These are phyloP conservation scores for Tympanuchus pallidicinctus DNA, from an alignment of 2,113 vertebrate species.

Conservation along the genomic window DNA sequence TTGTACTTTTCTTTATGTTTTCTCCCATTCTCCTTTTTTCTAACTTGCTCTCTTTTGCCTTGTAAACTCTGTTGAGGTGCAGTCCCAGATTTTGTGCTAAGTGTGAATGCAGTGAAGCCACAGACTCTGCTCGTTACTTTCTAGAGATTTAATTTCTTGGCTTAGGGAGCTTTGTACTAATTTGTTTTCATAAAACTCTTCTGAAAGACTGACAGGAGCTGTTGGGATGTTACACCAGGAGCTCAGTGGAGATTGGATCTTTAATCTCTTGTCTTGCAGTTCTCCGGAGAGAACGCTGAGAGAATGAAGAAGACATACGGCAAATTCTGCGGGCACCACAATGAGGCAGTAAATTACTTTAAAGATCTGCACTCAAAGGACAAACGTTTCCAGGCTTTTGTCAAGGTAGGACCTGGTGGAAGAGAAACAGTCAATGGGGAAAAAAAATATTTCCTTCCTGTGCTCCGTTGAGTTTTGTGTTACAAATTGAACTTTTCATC, in stretches of 20 bases:
- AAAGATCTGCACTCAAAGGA: conserved; percentile 93
- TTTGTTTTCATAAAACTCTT: not conserved
- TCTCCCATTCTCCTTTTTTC: not conserved
- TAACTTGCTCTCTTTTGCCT: not conserved
- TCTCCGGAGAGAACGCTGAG: conserved; percentile 89
- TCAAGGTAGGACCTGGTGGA: conserved; percentile 83
- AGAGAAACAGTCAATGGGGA: accelerated
- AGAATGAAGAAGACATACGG: conserved; percentile 92
- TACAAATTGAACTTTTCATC: not conserved
- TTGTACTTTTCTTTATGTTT: not conserved
- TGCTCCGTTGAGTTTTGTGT: not conserved
- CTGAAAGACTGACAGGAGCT: not conserved
- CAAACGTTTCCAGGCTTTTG: conserved; percentile 94
- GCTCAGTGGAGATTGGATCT: not conserved
- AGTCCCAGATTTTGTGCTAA: not conserved
- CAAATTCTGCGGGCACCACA: conserved; percentile 95
- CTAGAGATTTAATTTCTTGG: not conserved
- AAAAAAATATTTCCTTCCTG: not conserved
- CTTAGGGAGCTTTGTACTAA: not conserved
- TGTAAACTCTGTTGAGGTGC: not conserved
- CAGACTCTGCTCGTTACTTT: not conserved
- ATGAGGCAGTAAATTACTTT: conserved; percentile 92
- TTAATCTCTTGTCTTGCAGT: conserved; percentile 76
- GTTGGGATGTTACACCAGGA: not conserved
- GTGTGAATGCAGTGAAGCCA: not conserved